Evolutionary conservation across 2,888 invertebrate genomes (phyloP).

Genomic region (Athalia cordata): DNA sequence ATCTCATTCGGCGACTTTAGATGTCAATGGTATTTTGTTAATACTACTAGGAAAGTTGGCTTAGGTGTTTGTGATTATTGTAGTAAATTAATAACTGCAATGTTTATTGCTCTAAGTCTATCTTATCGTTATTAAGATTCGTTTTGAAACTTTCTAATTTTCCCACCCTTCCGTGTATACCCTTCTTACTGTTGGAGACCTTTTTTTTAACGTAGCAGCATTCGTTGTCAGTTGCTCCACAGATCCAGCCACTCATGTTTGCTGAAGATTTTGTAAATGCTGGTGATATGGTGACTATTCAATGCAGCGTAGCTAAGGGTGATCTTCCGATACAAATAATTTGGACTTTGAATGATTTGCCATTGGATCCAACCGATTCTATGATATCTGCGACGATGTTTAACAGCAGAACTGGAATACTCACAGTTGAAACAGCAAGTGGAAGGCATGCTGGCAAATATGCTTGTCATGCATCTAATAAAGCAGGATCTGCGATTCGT

Average conservation of each 20-base stretch:
- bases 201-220: slow-evolving; percentile 32
- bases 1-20: slow-evolving; percentile 80
- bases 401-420: slow-evolving; percentile 78
- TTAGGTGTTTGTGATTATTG: slow-evolving; percentile 36
- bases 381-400: slow-evolving; percentile 77
- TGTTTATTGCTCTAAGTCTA: slow-evolving; percentile 19
- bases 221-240: slow-evolving; percentile 76
- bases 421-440: slow-evolving; percentile 80
- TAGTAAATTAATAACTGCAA: slow-evolving; percentile 33
- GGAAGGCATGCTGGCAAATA: slow-evolving; percentile 83
- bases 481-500: slow-evolving; percentile 80
- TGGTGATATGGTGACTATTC: slow-evolving; percentile 81
- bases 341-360: slow-evolving; percentile 78
- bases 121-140: background rate
- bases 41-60: slow-evolving; percentile 35
- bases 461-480: slow-evolving; percentile 82
- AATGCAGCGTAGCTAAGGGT: slow-evolving; percentile 83
- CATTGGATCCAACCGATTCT: slow-evolving; percentile 75
- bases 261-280: slow-evolving; percentile 81
- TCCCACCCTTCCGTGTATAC: slow-evolving; percentile 1
- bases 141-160: background rate
- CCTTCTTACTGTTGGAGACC: background rate
- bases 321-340: slow-evolving; percentile 84
- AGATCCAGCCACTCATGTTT: slow-evolving; percentile 79
- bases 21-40: slow-evolving; percentile 81